Evolutionary conservation across 2,797 vertebrate species (phyloP), one percentile per base, ranked within the genome.

Genomic region (Hoplostethus mediterraneus): DNA sequence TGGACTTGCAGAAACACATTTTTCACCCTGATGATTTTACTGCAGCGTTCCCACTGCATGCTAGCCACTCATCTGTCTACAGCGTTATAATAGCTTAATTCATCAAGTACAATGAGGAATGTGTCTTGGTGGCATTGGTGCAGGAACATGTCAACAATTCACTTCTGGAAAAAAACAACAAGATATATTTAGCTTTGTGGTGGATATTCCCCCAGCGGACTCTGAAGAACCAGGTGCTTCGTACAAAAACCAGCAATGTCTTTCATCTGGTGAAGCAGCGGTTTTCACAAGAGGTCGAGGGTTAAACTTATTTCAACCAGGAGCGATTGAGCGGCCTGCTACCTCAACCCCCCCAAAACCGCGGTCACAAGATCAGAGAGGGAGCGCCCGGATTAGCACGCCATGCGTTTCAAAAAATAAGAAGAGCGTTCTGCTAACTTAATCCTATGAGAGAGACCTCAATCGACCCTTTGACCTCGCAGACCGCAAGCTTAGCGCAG

Each of bases 281-380:
- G 69, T 82, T 86, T 82, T 45, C 51, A 67, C 65, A 62, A 28
- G 54, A 14, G 81, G 83, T 82, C 21, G 7, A 55, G 59, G 76
- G 81, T 87, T 80, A 81, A 81, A 88, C 61, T 80, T 83, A 82
- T 85, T 93, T 88, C 81, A 88, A 90, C 81, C 70, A 77, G 70
- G 54, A 83, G 81, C 48, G 45, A 81, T 64, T 81, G 79, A 72
- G 63, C 74, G 80, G 82, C 65, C 66, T 1, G n/a, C 73, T 77
- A 82, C 80, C 42, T 80, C 65, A 54, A 81, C 4, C 33, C 33
- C 33, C 85, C 80, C 63, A 63, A 66, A 88, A 71, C 69, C 75
- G 67, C 71, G 71, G 81, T 90, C 87, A 83, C 73, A 81, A 87
- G 88, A 91, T 91, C 85, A 87, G 71, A 88, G 80, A 67, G 72